Base-by-base conservation (phyloP, 1,140 invertebrate species). In the Diabrotica virgifera region DNA sequence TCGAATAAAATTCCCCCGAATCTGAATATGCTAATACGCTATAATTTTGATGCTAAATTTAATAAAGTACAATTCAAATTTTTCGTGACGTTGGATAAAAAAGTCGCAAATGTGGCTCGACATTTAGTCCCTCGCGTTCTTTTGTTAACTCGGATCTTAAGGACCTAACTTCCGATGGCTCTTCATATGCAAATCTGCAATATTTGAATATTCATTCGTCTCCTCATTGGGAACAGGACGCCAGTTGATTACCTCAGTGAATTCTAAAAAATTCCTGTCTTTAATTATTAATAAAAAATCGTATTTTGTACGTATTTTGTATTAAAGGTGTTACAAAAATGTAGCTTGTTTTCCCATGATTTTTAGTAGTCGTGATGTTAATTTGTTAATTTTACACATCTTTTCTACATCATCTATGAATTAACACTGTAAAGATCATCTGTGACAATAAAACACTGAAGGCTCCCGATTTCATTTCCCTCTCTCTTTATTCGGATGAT, bases 181-280 rank as follows among this genome's bases (percentile, higher is more conserved):
- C 69, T 72, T 72, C 71, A 72, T 67, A 72, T 72, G 71, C 57
- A 70, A 72, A 72, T 72, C 52, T 61, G 14, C 8, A 40, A 51
- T 57, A 53, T 70, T 67, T 72, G 71, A 72, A 72, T 72, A 72
- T 72, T 72, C 71, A 72, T 70, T 65, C 40, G 53, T 57, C 40
- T 67, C 66, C 66, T 70, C 64, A 55, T 58, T 64, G 62, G 59
- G 57, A 68, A 67, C 66, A 66, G 55, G 59, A 57, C 56, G 37
- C n/a, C 40, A 46, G 40, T 46, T 46, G 40, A 46, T 46, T 46
- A 46, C 8, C 40, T n/a, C 40, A 10, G 40, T 46, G 40, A 46
- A 46, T 46, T 46, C 8, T 46, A 5, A n/a, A 8, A 46, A 46
- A 46, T 46, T 46, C 40, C 4, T 46, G 4, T 46, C 3, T 46